Evolutionary conservation across 1,140 invertebrate genomes (phyloP), one percentile per base, ranked within the genome.

Genomic region (Stegodyphus mimosarum): DNA sequence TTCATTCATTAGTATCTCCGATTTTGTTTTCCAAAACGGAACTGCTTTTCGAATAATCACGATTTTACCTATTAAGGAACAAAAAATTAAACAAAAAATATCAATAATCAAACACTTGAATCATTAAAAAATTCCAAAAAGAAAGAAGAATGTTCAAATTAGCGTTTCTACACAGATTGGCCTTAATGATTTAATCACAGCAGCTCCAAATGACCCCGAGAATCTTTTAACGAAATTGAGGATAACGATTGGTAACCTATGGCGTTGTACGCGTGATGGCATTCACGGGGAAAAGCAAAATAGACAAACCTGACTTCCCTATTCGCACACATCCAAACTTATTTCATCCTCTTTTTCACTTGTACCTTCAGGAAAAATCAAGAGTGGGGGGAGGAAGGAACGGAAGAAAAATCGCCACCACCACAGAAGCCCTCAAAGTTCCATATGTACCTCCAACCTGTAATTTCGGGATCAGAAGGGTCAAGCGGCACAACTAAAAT

Each of bases 181-280:
- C 15, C 63, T 51, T 77, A 77, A 77, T 77, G 75, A 77, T 77
- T 77, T 77, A 77, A 77, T 77, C 75, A 33, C 63, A 60, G n/a
- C 53, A 67, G 10, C 63, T 49, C 10, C 5, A 77, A 5, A 60
- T 11, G 52, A 74, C 72, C 72, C 18, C 9, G 6, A 60, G 18
- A 15, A 9, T 11, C 55, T 60, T 60, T 48, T 7, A 67, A 33
- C 33, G 3, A 33, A 77, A 77, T 77, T 77, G 49, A 55, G 63
- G 75, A 55, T 74, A 74, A 60, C 72, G 72, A 74, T 18, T 55
- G 72, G 75, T 77, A 77, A 77, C 75, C 75, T 77, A 77, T 77
- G 75, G 75, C 75, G 51, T 66, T 50, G 51, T 66, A 55, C 49
- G 66, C 75, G 75, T 77, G 75, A 67, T 15, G 75, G 75, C 7